phyloP scores from a whole-genome alignment of 2,888 invertebrate genomes.

The Hoplodrina blanda region DNA sequence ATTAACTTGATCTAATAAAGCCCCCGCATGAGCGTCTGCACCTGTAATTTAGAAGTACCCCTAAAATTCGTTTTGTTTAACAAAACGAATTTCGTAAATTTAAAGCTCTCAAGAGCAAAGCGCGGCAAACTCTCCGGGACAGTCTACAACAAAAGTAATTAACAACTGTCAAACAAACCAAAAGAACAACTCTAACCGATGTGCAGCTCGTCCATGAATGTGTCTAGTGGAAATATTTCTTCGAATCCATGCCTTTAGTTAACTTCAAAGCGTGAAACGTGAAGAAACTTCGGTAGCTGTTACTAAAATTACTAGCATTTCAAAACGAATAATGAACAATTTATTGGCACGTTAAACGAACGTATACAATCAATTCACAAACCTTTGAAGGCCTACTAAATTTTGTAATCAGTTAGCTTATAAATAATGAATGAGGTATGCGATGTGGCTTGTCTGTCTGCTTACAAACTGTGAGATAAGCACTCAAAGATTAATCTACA shows the following conservation, averaged over 20 bases:
- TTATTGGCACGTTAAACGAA: slow-evolving; percentile 46
- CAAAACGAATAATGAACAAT: slow-evolving; percentile 44
- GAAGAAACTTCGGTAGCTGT: slow-evolving; percentile 33
- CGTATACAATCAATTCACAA: slow-evolving; percentile 46
- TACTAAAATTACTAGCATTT: slow-evolving; percentile 25
- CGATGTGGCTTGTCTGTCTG: slow-evolving; percentile 54
- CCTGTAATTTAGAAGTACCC: slow-evolving; percentile 54
- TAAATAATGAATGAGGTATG: slow-evolving; percentile 60
- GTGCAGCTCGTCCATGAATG: slow-evolving; percentile 21
- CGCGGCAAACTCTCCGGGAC: slow-evolving; percentile 57
- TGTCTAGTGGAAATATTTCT: slow-evolving; percentile 33
- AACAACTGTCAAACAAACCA: slow-evolving; percentile 70
- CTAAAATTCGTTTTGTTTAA: slow-evolving; percentile 48
- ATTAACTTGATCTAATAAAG: slow-evolving; percentile 41
- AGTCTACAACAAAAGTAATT: slow-evolving; percentile 69
- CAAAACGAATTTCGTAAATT: slow-evolving; percentile 64
- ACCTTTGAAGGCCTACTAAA: slow-evolving; percentile 45
- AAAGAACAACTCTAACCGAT: slow-evolving; percentile 60
- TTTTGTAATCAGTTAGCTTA: slow-evolving; percentile 56
- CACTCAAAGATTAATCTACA: slow-evolving; percentile 59
- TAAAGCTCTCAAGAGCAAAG: slow-evolving; percentile 60
- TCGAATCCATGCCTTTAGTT: slow-evolving; percentile 20
- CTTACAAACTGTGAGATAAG: slow-evolving; percentile 57
- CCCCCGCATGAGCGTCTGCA: slow-evolving; percentile 47
- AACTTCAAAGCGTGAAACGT: slow-evolving; percentile 33